Evolutionary conservation across 2,888 invertebrate species (phyloP).

Genomic region (Carpatolechia fugitivella): DNA sequence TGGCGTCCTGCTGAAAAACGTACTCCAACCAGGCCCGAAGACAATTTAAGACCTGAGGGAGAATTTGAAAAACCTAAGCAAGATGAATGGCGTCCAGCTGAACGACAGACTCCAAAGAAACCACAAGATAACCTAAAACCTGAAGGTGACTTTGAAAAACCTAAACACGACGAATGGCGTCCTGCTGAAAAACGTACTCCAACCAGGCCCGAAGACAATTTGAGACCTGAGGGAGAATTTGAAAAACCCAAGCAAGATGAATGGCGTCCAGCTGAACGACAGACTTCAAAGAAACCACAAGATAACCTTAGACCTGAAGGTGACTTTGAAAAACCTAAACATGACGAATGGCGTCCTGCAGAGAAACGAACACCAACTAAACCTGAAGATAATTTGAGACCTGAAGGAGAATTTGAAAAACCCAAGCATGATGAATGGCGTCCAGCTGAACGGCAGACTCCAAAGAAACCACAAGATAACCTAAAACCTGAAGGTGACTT

Average conservation of each 20-base stretch:
- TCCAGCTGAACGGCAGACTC: constrained; percentile 38
- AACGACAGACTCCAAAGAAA: constrained; percentile 50
- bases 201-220: constrained; percentile 50
- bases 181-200: constrained; percentile 44
- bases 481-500: constrained; percentile 78
- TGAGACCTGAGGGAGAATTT: constrained; percentile 80
- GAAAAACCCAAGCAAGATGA: constrained; percentile 43
- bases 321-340: constrained; percentile 60
- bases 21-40: constrained; percentile 47
- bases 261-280: constrained; percentile 60
- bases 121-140: constrained; percentile 76
- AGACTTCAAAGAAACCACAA: constrained; percentile 44
- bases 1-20: constrained; percentile 61
- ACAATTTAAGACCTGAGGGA: constrained; percentile 77
- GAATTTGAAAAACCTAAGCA: constrained; percentile 33
- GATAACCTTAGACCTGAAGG: constrained; percentile 79
- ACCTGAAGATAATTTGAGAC: constrained; percentile 60
- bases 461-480: constrained; percentile 68
- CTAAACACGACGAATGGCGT: constrained; percentile 44
- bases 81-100: constrained; percentile 54
- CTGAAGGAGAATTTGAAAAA: constrained; percentile 52
- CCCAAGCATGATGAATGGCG: constrained; percentile 48
- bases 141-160: constrained; percentile 73
- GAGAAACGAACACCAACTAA: constrained; percentile 47
- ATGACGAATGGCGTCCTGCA: constrained; percentile 53